Conservation (phyloP, 2,888 invertebrate species). For the Drosophila kuntzei region DNA sequence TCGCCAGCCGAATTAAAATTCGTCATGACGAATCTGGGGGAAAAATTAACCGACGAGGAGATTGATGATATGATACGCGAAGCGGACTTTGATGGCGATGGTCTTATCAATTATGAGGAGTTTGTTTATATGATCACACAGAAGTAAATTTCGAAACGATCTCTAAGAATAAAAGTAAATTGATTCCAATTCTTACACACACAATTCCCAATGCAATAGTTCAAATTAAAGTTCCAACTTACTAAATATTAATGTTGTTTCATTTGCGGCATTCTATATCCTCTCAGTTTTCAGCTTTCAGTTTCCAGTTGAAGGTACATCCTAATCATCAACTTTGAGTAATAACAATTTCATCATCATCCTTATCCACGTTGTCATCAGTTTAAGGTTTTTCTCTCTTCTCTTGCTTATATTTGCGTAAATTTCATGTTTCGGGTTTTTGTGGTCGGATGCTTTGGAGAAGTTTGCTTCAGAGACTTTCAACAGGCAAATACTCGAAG, state of each 20-base stretch:
- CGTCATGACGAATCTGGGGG: conserved; percentile 99
- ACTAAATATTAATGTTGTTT: background rate
- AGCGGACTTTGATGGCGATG: conserved; percentile 99
- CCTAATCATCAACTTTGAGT: conserved; percentile 9
- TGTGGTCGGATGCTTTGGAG: conserved; percentile 54
- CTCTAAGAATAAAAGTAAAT: background rate
- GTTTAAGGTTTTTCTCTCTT: background rate
- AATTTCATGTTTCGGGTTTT: conserved; percentile 53
- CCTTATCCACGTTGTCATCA: conserved; percentile 5
- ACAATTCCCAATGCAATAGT: conserved; percentile 11
- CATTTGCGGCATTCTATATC: background rate
- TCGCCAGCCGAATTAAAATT: conserved; percentile 98
- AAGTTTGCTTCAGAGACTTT: conserved; percentile 36
- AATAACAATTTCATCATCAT: conserved; percentile 8
- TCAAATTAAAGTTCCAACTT: conserved; percentile 42
- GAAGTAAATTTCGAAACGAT: conserved; percentile 91
- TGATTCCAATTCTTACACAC: background rate
- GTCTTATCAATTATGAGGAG: conserved; percentile 92
- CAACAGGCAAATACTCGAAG: conserved; percentile 6
- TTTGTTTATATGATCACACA: conserved; percentile 99
- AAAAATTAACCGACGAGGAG: conserved; percentile 99
- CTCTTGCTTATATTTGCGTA: conserved; percentile 23
- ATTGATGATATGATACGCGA: conserved; percentile 99
- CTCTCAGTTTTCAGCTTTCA: background rate
- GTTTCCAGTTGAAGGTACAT: conserved; percentile 15